phyloP scores from a whole-genome alignment of 2,888 invertebrate genomes.

The Melanostoma scalare region DNA sequence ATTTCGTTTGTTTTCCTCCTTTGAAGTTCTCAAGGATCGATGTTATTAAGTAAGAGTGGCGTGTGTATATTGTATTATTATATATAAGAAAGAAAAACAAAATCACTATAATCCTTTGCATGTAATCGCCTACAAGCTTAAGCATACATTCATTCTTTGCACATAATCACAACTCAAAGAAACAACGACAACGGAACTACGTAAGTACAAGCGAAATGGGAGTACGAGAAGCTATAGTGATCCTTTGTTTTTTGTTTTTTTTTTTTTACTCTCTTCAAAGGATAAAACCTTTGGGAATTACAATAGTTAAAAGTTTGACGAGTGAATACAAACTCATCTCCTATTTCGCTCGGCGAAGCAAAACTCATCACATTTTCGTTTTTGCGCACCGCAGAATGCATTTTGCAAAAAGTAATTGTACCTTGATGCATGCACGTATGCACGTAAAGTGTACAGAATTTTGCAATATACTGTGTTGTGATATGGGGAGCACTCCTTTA shows the following conservation, averaged over 20 bases:
- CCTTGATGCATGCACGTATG: conserved; percentile 1
- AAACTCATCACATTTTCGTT: conserved; percentile 39
- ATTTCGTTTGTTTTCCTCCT: conserved; percentile 15
- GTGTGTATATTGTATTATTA: conserved; percentile 28
- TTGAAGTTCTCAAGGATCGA: conserved; percentile 36
- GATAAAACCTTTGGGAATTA: conserved; percentile 40
- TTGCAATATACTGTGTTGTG: conserved; percentile 17
- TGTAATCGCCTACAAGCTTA: conserved; percentile 56
- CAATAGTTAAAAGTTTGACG: conserved; percentile 57
- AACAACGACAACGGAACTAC: conserved; percentile 32
- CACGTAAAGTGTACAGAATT: neutral
- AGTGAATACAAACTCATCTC: conserved; percentile 13
- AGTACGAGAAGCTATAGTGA: conserved; percentile 35
- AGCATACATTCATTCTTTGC: conserved; percentile 9
- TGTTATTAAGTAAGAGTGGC: conserved; percentile 48
- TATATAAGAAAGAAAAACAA: conserved; percentile 6
- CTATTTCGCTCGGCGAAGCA: neutral
- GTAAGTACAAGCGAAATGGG: neutral
- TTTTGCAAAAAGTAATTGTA: conserved; percentile 18
- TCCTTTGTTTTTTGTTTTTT: conserved; percentile 18
- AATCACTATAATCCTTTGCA: conserved; percentile 41
- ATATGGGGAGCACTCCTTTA: conserved; percentile 25
- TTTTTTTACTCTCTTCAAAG: conserved; percentile 12
- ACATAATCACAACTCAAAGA: conserved; percentile 44
- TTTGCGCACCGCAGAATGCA: conserved; percentile 36